Conservation (phyloP, 2,113 vertebrate genomes). For the Caranx melampygus region DNA sequence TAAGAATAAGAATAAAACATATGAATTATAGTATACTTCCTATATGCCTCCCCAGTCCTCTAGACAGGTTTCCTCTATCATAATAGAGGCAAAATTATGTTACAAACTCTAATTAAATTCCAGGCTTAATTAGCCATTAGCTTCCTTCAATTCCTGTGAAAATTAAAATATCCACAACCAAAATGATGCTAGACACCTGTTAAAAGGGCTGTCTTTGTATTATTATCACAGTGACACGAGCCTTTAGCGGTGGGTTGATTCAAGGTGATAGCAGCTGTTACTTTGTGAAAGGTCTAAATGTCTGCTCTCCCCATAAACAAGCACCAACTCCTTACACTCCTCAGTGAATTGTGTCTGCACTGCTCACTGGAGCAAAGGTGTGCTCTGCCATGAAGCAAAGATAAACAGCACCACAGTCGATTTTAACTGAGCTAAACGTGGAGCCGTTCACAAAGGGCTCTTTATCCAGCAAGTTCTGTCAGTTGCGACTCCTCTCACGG, state of each 20-base stretch:
- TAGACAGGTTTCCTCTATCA: too few species aligned
- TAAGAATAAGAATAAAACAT: too few species aligned
- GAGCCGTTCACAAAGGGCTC: slow-evolving; percentile 35
- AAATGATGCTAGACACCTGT: too few species aligned
- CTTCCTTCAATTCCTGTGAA: too few species aligned
- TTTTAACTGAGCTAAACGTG: slow-evolving; percentile 46
- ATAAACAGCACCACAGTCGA: slow-evolving; percentile 26
- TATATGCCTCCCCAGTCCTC: too few species aligned
- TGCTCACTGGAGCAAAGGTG: slow-evolving; percentile 28
- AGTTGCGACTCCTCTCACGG: slow-evolving; percentile 24
- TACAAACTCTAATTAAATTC: too few species aligned
- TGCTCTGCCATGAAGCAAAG: slow-evolving; percentile 19
- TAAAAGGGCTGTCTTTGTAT: not conserved
- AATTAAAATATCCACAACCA: too few species aligned
- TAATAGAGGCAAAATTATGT: too few species aligned
- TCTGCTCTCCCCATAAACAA: not conserved
- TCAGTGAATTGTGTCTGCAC: not conserved
- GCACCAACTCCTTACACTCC: not conserved
- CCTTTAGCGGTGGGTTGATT: not conserved
- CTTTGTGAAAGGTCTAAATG: not conserved
- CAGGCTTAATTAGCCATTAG: too few species aligned
- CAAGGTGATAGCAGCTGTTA: not conserved
- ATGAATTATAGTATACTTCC: too few species aligned
- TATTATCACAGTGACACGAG: not conserved
- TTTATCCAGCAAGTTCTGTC: slow-evolving; percentile 47